Conservation (phyloP, 2,113 vertebrate genomes). For the Gnathonemus echidnorhynchus region DNA sequence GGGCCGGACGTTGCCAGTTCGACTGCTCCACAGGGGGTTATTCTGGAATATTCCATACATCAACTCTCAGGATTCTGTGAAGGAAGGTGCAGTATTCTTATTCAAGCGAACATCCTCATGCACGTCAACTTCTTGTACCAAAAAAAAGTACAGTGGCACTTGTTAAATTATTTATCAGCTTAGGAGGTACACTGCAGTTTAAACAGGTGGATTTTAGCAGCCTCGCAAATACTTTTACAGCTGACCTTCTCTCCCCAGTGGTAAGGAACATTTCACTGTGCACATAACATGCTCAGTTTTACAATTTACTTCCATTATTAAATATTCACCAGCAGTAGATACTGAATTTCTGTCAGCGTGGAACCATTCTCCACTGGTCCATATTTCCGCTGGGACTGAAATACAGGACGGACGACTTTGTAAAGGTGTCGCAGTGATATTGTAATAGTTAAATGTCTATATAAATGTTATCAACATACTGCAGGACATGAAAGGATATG, state of each 20-base stretch:
- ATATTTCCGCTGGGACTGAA: neutral
- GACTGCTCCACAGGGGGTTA: neutral
- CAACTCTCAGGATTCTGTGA: neutral
- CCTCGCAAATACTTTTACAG: neutral
- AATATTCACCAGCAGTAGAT: neutral
- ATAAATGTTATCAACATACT: neutral
- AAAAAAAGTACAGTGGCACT: neutral
- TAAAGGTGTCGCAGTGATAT: neutral
- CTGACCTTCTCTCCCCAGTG: neutral
- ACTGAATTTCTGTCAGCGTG: neutral
- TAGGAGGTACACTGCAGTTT: neutral
- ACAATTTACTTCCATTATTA: neutral
- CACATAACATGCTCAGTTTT: neutral
- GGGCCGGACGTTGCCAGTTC: neutral
- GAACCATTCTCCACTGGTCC: neutral
- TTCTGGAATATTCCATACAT: neutral
- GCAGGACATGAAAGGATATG: neutral
- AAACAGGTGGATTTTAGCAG: neutral
- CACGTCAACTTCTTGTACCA: neutral
- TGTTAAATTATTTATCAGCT: constrained; percentile 4
- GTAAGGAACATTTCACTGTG: neutral
- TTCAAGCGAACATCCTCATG: neutral
- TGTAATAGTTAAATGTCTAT: neutral
- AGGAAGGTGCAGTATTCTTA: neutral
- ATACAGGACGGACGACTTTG: neutral